phyloP scores from a whole-genome alignment of 2,113 vertebrate genomes.

The Vulpes ferrilata region DNA sequence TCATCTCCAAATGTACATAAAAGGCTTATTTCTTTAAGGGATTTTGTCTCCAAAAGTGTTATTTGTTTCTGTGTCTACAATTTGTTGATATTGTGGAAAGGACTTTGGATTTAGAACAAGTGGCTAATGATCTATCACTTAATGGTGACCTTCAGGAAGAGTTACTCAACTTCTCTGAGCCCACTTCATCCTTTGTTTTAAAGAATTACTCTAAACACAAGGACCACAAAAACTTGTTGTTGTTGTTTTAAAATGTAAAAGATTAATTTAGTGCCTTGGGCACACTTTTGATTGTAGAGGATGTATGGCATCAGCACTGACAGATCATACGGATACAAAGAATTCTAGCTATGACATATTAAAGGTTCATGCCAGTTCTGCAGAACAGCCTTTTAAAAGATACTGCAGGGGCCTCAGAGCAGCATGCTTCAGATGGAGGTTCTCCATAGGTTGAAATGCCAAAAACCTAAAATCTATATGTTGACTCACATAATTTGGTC shows the following conservation, averaged over 20 bases:
- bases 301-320: neutral
- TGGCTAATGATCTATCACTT: neutral
- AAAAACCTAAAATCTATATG: neutral
- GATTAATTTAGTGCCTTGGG: conserved; percentile 58
- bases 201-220: conserved; percentile 33
- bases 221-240: conserved; percentile 45
- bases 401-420: neutral
- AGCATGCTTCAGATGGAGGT: neutral
- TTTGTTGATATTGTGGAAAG: neutral
- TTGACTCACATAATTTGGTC: neutral
- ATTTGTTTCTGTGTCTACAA: neutral
- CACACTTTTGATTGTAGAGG: conserved; percentile 26
- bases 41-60: neutral
- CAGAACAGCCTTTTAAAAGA: conserved; percentile 40
- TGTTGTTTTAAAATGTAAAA: conserved; percentile 52
- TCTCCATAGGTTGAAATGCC: conserved; percentile 53
- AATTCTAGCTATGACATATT: neutral
- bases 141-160: neutral
- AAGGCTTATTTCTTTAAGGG: neutral
- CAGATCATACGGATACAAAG: neutral
- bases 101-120: neutral
- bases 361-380: neutral
- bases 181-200: neutral
- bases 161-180: neutral
- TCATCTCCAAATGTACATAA: neutral